phyloP scores from a whole-genome alignment of 2,797 vertebrate genomes.

The Neostethus bicornis region DNA sequence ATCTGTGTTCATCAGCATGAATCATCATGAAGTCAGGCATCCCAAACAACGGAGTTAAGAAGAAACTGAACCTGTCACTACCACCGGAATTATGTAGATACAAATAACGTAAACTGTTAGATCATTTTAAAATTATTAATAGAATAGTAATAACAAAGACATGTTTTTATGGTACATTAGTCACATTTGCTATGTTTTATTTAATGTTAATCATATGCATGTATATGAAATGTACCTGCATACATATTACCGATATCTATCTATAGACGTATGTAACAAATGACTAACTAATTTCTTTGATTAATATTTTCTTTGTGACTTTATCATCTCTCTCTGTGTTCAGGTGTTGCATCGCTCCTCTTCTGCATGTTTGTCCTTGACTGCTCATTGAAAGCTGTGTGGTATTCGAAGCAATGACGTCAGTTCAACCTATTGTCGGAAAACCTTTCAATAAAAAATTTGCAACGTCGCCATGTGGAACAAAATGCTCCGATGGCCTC shows the following conservation, averaged over 20 bases:
- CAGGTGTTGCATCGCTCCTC: constrained; percentile 18
- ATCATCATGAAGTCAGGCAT: constrained; percentile 32
- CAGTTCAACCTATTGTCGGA: constrained; percentile 24
- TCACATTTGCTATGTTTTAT: no score
- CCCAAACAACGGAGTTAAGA: no score
- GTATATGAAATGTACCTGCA: no score
- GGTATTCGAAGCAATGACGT: constrained; percentile 15
- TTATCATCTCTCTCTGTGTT: constrained; percentile 1
- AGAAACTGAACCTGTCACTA: no score
- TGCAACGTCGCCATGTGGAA: constrained; percentile 7
- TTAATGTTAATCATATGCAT: no score
- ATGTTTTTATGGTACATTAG: no score
- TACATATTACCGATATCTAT: no score
- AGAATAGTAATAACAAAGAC: no score
- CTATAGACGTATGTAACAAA: not conserved
- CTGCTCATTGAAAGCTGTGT: constrained; percentile 20
- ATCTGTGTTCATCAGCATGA: not conserved
- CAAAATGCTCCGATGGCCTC: constrained; percentile 7
- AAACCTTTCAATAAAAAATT: constrained; percentile 5
- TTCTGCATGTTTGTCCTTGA: constrained; percentile 35
- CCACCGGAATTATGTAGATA: no score
- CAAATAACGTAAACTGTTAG: no score
- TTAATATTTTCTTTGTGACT: constrained; percentile 10
- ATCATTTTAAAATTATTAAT: no score
- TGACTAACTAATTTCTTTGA: constrained; percentile 2